Evolutionary conservation across 1,140 invertebrate species (phyloP), one percentile per base, ranked within the genome.

Genomic region (Pissodes strobi): DNA sequence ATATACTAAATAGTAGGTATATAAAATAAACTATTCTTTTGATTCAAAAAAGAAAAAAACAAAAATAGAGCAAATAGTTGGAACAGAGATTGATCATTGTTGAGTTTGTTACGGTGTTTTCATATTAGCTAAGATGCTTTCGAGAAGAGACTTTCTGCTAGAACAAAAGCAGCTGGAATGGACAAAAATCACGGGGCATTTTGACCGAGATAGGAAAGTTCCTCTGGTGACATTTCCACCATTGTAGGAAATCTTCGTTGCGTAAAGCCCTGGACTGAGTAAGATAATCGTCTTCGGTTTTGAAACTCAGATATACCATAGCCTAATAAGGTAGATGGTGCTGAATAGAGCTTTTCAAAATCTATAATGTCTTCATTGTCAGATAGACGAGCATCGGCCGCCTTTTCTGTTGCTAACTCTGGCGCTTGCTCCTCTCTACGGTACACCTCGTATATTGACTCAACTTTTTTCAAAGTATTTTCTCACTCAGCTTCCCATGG

Each of bases 171-270:
- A 38, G 25, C 51, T 38, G 51, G 25, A 38, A 53, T 34, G 38
- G 34, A 53, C 70, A 60, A 72, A 75, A 76, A 71, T 76, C 74
- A 67, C 72, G 72, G 64, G 74, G 74, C 74, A 76, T 77, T 64
- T 72, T 69, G 39, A 70, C 60, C 56, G 34, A 53, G 34, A 53
- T 19, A 10, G 51, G 34, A 78, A 67, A 69, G 60, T 64, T 45
- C 70, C 43, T 64, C 59, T 75, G 61, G 65, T 72, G 60, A 5
- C 9, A 15, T 27, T 55, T 69, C 71, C 69, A 75, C 68, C 72
- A 74, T 4, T 68, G 23, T 41, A 73, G 51, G 18, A 67, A 51
- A 46, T 69, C 55, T n/a, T 67, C 59, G 52, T 30, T 30, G 27
- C 27, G 4, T 30, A 30, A 6, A 6, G 27, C 27, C 27, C 27